These are phyloP conservation scores for Protaetia brevitarsis DNA, from an alignment of 1,140 invertebrate genomes.

Conservation along the genomic window DNA sequence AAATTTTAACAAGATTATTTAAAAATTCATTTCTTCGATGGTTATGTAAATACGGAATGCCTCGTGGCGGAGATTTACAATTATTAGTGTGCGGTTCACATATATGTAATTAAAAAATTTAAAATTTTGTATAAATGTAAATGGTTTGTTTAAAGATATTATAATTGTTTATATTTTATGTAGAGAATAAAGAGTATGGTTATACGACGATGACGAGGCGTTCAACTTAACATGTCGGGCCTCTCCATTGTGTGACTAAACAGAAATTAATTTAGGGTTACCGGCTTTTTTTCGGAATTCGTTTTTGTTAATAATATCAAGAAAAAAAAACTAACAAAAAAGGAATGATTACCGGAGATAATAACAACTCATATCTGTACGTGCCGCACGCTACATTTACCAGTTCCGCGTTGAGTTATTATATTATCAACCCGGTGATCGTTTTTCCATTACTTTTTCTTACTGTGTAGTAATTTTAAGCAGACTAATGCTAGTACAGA, in stretches of 20 bases:
- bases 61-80: conserved; percentile 10
- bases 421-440: too few relatives aligned
- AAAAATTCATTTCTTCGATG: conserved; percentile 19
- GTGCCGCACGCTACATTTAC: too few relatives aligned
- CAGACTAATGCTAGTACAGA: too few relatives aligned
- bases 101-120: conserved; percentile 27
- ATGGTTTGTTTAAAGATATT: conserved; percentile 12
- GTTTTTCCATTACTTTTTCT: too few relatives aligned
- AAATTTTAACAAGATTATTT: conserved; percentile 22
- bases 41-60: conserved; percentile 15
- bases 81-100: conserved; percentile 20
- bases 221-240: too few relatives aligned
- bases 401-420: too few relatives aligned
- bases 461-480: too few relatives aligned
- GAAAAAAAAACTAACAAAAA: too few relatives aligned
- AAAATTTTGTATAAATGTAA: conserved; percentile 25
- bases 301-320: too few relatives aligned
- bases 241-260: not conserved
- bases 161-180: conserved; percentile 21
- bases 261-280: not conserved
- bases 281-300: not conserved
- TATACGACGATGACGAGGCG: not conserved
- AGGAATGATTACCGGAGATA: too few relatives aligned
- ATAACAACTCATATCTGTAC: too few relatives aligned
- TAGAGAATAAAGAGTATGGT: not conserved